Conservation (phyloP, 2,888 invertebrate species). For the Ormyrus thymus region DNA sequence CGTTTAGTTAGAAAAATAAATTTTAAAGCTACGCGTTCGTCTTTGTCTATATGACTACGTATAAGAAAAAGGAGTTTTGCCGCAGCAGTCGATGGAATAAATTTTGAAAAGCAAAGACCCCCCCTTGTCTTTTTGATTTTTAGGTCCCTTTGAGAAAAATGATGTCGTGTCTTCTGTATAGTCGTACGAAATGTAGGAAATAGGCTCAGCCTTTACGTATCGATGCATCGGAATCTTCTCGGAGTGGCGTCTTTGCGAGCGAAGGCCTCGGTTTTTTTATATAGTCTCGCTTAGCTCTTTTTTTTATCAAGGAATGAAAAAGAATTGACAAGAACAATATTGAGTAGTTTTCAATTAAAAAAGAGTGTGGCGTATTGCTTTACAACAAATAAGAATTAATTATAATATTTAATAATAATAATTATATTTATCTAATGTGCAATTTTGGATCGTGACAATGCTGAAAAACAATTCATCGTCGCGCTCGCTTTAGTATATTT, state of each 20-base stretch:
- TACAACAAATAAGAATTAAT: constrained; percentile 49
- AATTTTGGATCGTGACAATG: constrained; percentile 55
- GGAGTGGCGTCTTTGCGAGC: constrained; percentile 42
- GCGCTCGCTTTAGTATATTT: constrained; percentile 51
- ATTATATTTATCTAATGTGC: constrained; percentile 46
- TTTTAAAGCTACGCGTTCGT: constrained; percentile 51
- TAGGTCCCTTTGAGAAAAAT: constrained; percentile 45
- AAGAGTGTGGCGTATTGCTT: constrained; percentile 48
- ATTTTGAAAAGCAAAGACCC: constrained; percentile 39
- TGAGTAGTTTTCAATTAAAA: constrained; percentile 51
- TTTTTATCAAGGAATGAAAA: constrained; percentile 52
- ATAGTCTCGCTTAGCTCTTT: constrained; percentile 6
- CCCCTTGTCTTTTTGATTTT: background rate
- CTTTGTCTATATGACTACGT: constrained; percentile 49
- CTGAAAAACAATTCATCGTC: constrained; percentile 56
- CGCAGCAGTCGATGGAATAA: constrained; percentile 48
- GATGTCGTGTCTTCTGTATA: background rate
- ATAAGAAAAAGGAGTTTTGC: constrained; percentile 34
- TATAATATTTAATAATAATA: constrained; percentile 39
- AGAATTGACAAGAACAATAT: constrained; percentile 52
- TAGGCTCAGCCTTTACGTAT: constrained; percentile 54
- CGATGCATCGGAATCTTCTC: constrained; percentile 49
- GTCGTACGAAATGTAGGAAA: constrained; percentile 23
- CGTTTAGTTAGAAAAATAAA: constrained; percentile 53
- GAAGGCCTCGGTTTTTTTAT: constrained; percentile 40